Evolutionary conservation across 1,140 invertebrate species (phyloP).

Genomic region (Drosophila yakuba): DNA sequence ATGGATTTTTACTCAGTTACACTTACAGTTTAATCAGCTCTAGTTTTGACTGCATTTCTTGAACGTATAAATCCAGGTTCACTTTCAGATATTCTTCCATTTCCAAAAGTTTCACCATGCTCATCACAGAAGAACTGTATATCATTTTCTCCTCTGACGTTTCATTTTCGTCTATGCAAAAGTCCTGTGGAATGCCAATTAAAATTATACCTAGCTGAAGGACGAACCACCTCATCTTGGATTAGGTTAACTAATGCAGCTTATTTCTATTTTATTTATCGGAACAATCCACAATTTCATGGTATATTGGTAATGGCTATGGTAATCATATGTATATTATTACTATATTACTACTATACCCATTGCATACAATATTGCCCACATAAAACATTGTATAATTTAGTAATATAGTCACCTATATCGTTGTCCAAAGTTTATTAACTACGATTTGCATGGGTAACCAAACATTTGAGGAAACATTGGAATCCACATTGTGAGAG

Average conservation of each 20-base stretch:
- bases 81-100: slow-evolving; percentile 33
- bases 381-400: too few relatives aligned
- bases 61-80: slow-evolving; percentile 13
- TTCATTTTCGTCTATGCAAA: neutral
- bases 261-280: neutral
- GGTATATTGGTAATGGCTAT: slow-evolving; percentile 8
- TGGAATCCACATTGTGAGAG: slow-evolving; percentile 56
- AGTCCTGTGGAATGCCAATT: neutral
- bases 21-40: slow-evolving; percentile 44
- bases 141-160: slow-evolving; percentile 1
- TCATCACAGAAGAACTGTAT: slow-evolving; percentile 36
- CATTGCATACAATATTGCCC: too few relatives aligned
- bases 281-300: neutral
- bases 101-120: slow-evolving; percentile 41
- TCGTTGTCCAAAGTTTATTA: neutral
- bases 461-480: slow-evolving; percentile 43
- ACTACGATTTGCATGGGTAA: slow-evolving; percentile 22
- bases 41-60: slow-evolving; percentile 45
- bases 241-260: neutral
- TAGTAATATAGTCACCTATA: too few relatives aligned
- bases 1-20: too few relatives aligned
- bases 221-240: slow-evolving; percentile 22
- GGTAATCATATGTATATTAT: too few relatives aligned
- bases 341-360: too few relatives aligned
- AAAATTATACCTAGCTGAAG: slow-evolving; percentile 1